Conservation (phyloP, 2,113 vertebrate genomes). For the Trochalopteron elliotii region DNA sequence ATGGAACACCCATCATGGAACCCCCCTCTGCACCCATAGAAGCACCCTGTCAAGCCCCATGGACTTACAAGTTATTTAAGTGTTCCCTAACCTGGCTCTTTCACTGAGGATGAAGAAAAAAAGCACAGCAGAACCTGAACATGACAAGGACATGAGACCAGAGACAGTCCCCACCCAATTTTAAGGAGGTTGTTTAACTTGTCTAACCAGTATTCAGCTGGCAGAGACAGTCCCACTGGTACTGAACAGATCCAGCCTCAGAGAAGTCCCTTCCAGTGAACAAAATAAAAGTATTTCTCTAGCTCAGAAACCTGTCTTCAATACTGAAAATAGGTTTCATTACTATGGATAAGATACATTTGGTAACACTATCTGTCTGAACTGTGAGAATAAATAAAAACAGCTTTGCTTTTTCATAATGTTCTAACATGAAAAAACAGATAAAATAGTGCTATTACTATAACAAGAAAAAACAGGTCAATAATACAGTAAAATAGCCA, state of each 20-base stretch:
- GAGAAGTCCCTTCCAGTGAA: neutral
- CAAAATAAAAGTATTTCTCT: neutral
- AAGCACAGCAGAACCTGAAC: neutral
- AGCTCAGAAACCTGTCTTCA: neutral
- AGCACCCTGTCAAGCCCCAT: neutral
- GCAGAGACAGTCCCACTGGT: neutral
- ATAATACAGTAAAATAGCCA: neutral
- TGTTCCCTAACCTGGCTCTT: neutral
- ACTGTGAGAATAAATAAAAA: neutral
- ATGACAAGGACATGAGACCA: conserved; percentile 3
- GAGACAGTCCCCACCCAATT: neutral
- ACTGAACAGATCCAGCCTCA: neutral
- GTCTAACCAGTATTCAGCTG: conserved; percentile 1
- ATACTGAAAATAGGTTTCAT: neutral
- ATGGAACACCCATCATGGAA: neutral
- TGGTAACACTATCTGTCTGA: neutral
- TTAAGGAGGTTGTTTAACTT: neutral
- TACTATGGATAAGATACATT: neutral
- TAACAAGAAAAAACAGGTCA: neutral
- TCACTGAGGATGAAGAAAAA: neutral
- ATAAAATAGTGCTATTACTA: neutral
- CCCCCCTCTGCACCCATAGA: neutral
- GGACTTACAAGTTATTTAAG: neutral
- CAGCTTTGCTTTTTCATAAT: neutral
- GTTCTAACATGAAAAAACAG: neutral